These are phyloP conservation scores for Manis crassicaudata DNA, from an alignment of 2,797 vertebrate genomes.

Conservation along the genomic window DNA sequence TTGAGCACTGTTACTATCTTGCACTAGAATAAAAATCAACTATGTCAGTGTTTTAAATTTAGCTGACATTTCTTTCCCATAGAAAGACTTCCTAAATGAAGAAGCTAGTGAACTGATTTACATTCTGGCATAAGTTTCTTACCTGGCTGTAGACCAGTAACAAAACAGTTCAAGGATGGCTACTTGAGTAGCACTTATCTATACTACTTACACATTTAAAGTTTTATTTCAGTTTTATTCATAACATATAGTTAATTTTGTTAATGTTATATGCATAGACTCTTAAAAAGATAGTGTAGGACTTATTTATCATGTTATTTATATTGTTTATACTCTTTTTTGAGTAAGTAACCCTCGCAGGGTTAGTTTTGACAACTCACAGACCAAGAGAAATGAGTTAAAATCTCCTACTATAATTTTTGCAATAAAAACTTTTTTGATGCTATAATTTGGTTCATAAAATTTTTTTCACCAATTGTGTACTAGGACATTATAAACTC, in stretches of 20 bases:
- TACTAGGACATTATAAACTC: background rate
- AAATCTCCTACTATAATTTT: conserved; percentile 11
- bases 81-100: background rate
- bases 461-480: conserved; percentile 11
- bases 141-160: background rate
- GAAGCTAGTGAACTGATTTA: background rate
- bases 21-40: background rate
- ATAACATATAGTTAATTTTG: background rate
- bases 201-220: background rate
- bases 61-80: background rate
- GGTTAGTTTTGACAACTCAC: background rate
- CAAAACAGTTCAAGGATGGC: conserved; percentile 25
- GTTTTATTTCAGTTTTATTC: conserved; percentile 12
- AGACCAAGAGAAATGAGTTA: conserved; percentile 39
- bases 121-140: background rate
- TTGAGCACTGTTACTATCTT: background rate
- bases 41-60: background rate
- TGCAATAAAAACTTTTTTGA: conserved; percentile 33
- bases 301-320: conserved; percentile 7
- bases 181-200: background rate
- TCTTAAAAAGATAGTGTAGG: conserved; percentile 26
- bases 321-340: conserved; percentile 19
- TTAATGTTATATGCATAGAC: background rate
- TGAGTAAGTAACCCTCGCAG: background rate
- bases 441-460: conserved; percentile 13